Percentiles rank a stretch among this genome's conserved stretches.
Conservation (phyloP, 2,797 vertebrate genomes). For the Siniperca undulata region DNA sequence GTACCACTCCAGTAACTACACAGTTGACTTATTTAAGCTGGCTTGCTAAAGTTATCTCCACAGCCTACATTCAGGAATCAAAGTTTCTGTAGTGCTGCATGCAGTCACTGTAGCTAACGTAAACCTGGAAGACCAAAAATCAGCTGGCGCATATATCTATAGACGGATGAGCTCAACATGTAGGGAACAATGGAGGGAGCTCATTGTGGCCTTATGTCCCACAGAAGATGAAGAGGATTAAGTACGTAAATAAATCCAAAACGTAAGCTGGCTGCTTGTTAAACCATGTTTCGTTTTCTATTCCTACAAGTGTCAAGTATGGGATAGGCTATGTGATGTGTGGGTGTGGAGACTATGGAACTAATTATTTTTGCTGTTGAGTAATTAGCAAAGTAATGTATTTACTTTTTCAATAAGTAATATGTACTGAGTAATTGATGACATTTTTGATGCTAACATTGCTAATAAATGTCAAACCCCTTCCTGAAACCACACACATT, state of each 20-base stretch:
- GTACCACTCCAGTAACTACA: neutral
- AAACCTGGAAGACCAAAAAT: neutral
- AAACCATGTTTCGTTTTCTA: neutral
- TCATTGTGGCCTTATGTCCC: neutral
- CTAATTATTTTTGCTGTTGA: neutral
- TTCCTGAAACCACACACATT: constrained; percentile 22
- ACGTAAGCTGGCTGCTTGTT: neutral
- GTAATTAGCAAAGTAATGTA: neutral
- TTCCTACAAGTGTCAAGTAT: neutral
- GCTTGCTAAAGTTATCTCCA: neutral
- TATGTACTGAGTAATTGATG: neutral
- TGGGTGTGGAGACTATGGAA: constrained; percentile 2
- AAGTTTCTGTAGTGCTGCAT: neutral
- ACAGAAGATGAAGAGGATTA: constrained; percentile 2
- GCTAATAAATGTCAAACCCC: neutral
- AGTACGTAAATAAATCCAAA: neutral
- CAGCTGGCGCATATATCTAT: neutral
- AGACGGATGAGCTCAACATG: neutral
- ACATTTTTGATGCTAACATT: neutral
- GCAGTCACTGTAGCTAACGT: neutral
- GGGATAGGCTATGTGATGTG: neutral
- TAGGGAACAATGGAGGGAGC: neutral
- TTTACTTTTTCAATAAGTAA: neutral
- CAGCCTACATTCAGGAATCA: neutral
- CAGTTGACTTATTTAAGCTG: neutral